Evolutionary conservation across 2,797 vertebrate species (phyloP).

Genomic region (Cossypha niveicapilla): DNA sequence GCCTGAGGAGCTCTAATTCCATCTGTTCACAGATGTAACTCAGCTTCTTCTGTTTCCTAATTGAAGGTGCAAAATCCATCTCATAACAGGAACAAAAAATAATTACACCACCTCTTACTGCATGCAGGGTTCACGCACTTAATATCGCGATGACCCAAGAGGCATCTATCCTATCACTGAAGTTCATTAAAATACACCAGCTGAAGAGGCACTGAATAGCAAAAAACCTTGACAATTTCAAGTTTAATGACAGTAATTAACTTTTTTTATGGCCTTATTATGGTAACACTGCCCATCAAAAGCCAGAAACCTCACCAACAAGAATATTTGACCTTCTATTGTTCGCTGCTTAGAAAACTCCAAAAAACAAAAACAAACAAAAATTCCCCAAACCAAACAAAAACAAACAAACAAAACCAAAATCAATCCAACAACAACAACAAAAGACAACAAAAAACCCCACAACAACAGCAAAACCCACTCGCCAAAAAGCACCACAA

Average conservation of each 20-base stretch:
- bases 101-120: not conserved
- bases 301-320: not conserved
- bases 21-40: not conserved
- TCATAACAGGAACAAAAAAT: not conserved
- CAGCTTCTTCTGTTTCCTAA: not conserved
- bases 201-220: not conserved
- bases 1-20: not conserved
- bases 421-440: not conserved
- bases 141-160: not conserved
- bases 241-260: not conserved
- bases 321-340: not conserved
- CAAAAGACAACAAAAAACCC: not conserved
- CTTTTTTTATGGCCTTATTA: not conserved
- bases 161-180: not conserved
- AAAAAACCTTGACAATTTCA: not conserved
- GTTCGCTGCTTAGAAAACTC: not conserved
- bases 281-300: not conserved
- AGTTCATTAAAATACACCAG: not conserved
- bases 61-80: not conserved
- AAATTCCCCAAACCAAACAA: not conserved
- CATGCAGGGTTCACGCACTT: not conserved
- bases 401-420: not conserved
- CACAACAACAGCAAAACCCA: not conserved
- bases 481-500: accelerated
- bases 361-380: not conserved